Evolutionary conservation across 2,888 invertebrate genomes (phyloP).

Genomic region (Idaea straminata): DNA sequence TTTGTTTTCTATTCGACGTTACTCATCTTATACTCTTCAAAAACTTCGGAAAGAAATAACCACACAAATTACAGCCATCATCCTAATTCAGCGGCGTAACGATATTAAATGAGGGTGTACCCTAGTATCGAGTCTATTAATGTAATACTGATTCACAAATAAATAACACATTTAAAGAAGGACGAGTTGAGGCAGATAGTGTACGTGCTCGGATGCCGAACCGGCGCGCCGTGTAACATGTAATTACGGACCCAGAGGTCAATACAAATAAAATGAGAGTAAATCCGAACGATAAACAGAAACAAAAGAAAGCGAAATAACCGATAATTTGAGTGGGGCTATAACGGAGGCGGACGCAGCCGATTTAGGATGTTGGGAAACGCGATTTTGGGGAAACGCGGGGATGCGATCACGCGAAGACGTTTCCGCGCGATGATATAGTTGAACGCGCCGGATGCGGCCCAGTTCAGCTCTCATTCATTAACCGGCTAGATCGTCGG

Average conservation of each 20-base stretch:
- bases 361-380: slow-evolving; percentile 57
- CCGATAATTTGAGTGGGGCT: slow-evolving; percentile 67
- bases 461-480: slow-evolving; percentile 42
- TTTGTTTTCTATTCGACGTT: slow-evolving; percentile 42
- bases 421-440: slow-evolving; percentile 30
- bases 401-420: slow-evolving; percentile 59
- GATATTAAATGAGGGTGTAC: slow-evolving; percentile 77
- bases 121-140: slow-evolving; percentile 69
- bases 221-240: slow-evolving; percentile 52
- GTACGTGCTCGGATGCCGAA: slow-evolving; percentile 57
- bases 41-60: slow-evolving; percentile 41
- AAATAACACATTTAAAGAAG: slow-evolving; percentile 75
- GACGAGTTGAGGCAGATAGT: slow-evolving; percentile 46
- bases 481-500: slow-evolving; percentile 47
- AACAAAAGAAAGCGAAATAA: slow-evolving; percentile 76
- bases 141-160: slow-evolving; percentile 74
- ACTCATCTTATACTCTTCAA: slow-evolving; percentile 29
- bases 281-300: slow-evolving; percentile 61
- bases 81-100: slow-evolving; percentile 67
- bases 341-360: slow-evolving; percentile 60
- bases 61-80: slow-evolving; percentile 68
- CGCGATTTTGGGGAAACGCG: slow-evolving; percentile 61
- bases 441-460: slow-evolving; percentile 46
- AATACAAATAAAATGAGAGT: slow-evolving; percentile 70
- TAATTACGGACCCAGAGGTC: slow-evolving; percentile 76